Evolutionary conservation across 2,113 vertebrate genomes (phyloP), one percentile per base, ranked within the genome.

Genomic region (Syngnathus typhle): DNA sequence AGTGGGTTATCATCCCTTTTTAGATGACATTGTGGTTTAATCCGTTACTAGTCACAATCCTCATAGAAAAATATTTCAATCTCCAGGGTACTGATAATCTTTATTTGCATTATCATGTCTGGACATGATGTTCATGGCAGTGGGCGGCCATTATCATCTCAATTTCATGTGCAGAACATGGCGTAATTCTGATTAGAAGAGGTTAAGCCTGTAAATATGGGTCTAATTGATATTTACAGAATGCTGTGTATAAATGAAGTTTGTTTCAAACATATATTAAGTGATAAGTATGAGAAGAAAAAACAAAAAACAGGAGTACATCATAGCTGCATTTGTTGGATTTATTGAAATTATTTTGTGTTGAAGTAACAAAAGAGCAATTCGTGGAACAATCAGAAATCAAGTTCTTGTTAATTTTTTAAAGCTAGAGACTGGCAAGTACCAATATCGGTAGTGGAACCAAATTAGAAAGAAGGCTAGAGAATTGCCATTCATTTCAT

Each of bases 1-100:
- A 73, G 73, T 61, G 54, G 73, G 77, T 82, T 84, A 87, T 89
- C 82, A 88, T 83, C 76, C 79, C 79, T 78, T 81, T 87, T 88
- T 76, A 83, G 89, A 90, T 89, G 84, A 88, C 83, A 88, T 85
- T 88, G 86, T 84, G 66, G 66, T 83, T 84, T 91, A 90, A 90
- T 90, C 88, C 86, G 67, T 78, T 59, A 69, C 79, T 76, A 60
- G 75, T 84, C 81, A 82, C 80, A 87, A 88, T 89, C 88, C 55
- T 56, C 88, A 77, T 71, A 68, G 85, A 67, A 81, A 84, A 84
- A 74, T 65, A 70, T 80, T 82, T 47, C 82, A 81, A 80, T 84
- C 74, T 85, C 71, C 70, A 79, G 71, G 66, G 49, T 36, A 74
- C 70, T 70, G 80, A 69, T 82, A 76, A 79, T 88, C 81, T 83